A percentile compares a stretch with the other conserved stretches of the same genome.
Conservation (phyloP, 1,140 invertebrate species). For the Parasteatoda tepidariorum region DNA sequence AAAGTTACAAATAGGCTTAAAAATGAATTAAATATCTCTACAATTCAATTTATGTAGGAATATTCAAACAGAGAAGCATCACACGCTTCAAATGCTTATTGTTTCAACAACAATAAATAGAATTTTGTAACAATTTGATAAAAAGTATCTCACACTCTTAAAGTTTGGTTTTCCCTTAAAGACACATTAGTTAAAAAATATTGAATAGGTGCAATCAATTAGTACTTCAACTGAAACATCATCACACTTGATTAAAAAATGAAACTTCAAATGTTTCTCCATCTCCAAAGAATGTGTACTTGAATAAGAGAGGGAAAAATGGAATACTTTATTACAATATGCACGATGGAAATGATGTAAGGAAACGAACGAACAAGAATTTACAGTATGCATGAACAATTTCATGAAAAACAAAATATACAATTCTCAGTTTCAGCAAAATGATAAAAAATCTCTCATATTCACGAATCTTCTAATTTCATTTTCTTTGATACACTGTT, state of each 20-base stretch:
- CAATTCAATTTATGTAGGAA: neutral
- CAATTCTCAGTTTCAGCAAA: slow-evolving; percentile 16
- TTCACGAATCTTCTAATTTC: slow-evolving; percentile 44
- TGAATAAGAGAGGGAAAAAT: slow-evolving; percentile 35
- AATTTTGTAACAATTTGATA: neutral
- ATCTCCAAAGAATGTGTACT: slow-evolving; percentile 21
- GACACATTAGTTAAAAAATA: neutral
- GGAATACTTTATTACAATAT: slow-evolving; percentile 47
- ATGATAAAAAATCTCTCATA: neutral
- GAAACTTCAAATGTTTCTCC: neutral
- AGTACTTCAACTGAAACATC: neutral
- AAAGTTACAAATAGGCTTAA: neutral
- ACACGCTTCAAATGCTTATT: too few relatives aligned
- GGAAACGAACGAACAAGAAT: slow-evolving; percentile 32
- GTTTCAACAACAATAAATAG: neutral
- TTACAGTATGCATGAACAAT: slow-evolving; percentile 47
- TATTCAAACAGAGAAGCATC: neutral
- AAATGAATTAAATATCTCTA: neutral
- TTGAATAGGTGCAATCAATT: neutral
- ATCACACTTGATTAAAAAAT: too few relatives aligned
- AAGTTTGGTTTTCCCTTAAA: neutral
- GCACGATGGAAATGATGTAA: slow-evolving; percentile 14
- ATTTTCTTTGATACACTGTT: slow-evolving; percentile 34
- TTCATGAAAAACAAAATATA: slow-evolving; percentile 48
- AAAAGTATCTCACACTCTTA: neutral